Evolutionary conservation across 2,888 invertebrate species (phyloP), one percentile per base, ranked within the genome.

Genomic region (Liodrosophila aerea): DNA sequence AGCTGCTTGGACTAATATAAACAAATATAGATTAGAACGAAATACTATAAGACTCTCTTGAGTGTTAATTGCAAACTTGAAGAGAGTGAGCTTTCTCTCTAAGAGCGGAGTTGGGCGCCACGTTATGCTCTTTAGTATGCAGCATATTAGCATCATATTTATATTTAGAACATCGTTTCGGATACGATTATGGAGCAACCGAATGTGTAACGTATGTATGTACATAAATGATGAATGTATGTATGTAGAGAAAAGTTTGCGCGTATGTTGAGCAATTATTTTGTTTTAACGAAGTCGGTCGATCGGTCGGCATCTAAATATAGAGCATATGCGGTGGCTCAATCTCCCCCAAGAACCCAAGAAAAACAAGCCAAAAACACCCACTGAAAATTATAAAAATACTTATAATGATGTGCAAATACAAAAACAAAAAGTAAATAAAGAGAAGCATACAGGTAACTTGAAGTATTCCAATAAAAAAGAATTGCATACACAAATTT

Each of bases 121-220:
- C 8, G 15, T 18, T 29, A 31, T 30, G 9, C 49, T 47, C 11
- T 49, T 46, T 47, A 18, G 45, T 33, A 50, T 58, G 47, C 40
- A 63, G 76, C 64, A 63, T 77, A 60, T 65, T 57, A 65, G 66
- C 78, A 80, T 81, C 87, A 81, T 86, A 86, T 86, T 81, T 81
- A 81, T 86, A 86, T 85, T 81, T 81, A 81, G 81, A 81, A 86
- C 47, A 82, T 64, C 56, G 54, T 53, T 64, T 64, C 68, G 40
- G 46, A 59, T 70, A 54, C 74, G 74, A 58, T 72, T 85, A 86
- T 81, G 81, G 81, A 61, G 44, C 49, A 74, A 73, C 33, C 40
- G 15, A 57, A 50, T 49, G 64, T 52, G 66, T 40, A 9, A 37
- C 22, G 18, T 44, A 44, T 13, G 54, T 41, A 22, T 36, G 47